Evolutionary conservation across 2,113 vertebrate genomes (phyloP).

Genomic region (Theristicus caerulescens): DNA sequence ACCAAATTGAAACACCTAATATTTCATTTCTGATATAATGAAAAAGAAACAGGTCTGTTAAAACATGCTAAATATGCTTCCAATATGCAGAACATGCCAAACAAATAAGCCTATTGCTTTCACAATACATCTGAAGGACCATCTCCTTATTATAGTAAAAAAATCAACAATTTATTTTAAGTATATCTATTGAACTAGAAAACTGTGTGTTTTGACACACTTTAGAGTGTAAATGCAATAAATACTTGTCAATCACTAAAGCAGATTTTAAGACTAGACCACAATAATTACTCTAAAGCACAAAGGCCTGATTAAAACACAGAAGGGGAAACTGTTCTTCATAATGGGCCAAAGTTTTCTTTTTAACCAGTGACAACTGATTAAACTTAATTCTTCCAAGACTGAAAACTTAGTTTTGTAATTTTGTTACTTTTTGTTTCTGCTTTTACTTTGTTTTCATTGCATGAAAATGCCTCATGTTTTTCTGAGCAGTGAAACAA

Average conservation of each 20-base stretch:
- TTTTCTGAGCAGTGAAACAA: background rate
- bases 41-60: background rate
- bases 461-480: background rate
- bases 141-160: background rate
- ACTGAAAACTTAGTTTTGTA: background rate
- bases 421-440: background rate
- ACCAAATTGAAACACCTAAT: background rate
- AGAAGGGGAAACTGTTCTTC: background rate
- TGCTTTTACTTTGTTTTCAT: background rate
- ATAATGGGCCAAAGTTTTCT: background rate
- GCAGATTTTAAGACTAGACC: background rate
- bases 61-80: background rate
- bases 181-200: background rate
- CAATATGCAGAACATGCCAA: background rate
- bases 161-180: background rate
- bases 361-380: background rate
- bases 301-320: background rate
- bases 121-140: background rate
- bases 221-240: background rate
- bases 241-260: background rate
- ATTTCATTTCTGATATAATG: background rate
- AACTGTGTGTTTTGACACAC: background rate
- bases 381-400: background rate
- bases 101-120: background rate
- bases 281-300: background rate